Evolutionary conservation across 2,797 vertebrate species (phyloP).

Genomic region (Octomys mimax): DNA sequence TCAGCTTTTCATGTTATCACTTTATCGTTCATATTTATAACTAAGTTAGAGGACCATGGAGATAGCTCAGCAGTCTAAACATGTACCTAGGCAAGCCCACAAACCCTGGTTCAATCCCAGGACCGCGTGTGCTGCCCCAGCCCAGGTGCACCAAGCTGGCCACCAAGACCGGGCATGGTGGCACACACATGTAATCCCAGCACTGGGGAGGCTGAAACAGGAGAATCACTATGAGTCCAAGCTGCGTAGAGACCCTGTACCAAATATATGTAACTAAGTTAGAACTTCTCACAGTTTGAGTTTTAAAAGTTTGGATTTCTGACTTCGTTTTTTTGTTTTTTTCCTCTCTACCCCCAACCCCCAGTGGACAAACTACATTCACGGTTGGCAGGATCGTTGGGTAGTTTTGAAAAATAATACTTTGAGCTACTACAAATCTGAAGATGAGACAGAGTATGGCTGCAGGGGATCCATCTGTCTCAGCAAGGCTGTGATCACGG

Average conservation of each 20-base stretch:
- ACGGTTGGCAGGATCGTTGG: constrained; percentile 99
- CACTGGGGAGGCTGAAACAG: no score
- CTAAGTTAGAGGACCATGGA: background rate
- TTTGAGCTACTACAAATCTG: constrained; percentile 98
- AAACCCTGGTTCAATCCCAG: no score
- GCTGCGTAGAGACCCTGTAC: no score
- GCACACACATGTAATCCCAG: no score
- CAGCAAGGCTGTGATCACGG: constrained; percentile 97
- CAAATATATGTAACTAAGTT: constrained; percentile 17
- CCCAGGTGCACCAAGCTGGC: no score
- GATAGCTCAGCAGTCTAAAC: no score
- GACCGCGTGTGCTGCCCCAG: no score
- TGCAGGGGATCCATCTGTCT: constrained; percentile 98
- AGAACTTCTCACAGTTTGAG: constrained; percentile 29
- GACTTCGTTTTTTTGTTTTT: constrained; percentile 38
- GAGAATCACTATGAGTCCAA: no score
- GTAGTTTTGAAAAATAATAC: constrained; percentile 97
- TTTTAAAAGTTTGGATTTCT: constrained; percentile 69
- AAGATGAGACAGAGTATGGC: constrained; percentile 98
- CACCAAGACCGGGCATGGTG: no score
- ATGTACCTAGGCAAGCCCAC: no score
- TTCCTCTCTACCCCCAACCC: constrained; percentile 36
- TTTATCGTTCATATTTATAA: constrained; percentile 43
- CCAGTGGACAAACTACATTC: constrained; percentile 99
- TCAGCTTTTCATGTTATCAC: constrained; percentile 1